Conservation (phyloP, 2,797 vertebrate genomes). For the Notolepis coatsorum region DNA sequence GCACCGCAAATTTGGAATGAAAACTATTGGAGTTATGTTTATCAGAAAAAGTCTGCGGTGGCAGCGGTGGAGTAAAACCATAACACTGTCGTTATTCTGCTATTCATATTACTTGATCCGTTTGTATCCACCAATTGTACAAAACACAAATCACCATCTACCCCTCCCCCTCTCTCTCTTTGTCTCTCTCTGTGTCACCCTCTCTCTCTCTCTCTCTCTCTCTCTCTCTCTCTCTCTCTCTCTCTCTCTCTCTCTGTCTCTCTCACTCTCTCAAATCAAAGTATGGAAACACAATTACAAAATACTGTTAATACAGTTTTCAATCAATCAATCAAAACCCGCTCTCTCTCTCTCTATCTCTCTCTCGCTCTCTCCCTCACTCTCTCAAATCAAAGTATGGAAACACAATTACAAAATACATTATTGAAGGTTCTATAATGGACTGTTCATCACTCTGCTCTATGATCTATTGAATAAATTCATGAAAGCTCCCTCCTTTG, state of each 20-base stretch:
- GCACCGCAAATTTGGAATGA: too few relatives aligned
- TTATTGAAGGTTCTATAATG: slow-evolving; percentile 59
- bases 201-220: not conserved
- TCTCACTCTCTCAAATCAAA: not conserved
- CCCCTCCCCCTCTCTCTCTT: too few relatives aligned
- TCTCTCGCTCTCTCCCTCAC: slow-evolving; percentile 31
- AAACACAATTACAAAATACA: slow-evolving; percentile 63
- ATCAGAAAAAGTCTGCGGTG: too few relatives aligned
- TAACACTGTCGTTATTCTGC: too few relatives aligned
- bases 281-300: too few relatives aligned
- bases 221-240: not conserved
- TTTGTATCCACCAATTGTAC: slow-evolving; percentile 4
- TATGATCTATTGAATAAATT: slow-evolving; percentile 11
- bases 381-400: slow-evolving; percentile 57
- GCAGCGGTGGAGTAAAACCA: too few relatives aligned
- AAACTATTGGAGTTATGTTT: too few relatives aligned
- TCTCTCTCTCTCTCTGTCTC: not conserved
- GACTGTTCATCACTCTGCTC: slow-evolving; percentile 40
- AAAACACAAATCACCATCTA: not conserved
- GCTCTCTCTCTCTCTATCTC: slow-evolving; percentile 21
- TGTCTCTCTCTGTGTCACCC: too few relatives aligned
- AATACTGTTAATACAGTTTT: too few relatives aligned
- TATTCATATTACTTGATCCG: not conserved
- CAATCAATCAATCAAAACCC: too few relatives aligned
- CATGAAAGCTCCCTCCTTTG: slow-evolving; percentile 5